Base-by-base conservation (phyloP, 2,888 invertebrate species). In the Dasysyrphus albostriatus region DNA sequence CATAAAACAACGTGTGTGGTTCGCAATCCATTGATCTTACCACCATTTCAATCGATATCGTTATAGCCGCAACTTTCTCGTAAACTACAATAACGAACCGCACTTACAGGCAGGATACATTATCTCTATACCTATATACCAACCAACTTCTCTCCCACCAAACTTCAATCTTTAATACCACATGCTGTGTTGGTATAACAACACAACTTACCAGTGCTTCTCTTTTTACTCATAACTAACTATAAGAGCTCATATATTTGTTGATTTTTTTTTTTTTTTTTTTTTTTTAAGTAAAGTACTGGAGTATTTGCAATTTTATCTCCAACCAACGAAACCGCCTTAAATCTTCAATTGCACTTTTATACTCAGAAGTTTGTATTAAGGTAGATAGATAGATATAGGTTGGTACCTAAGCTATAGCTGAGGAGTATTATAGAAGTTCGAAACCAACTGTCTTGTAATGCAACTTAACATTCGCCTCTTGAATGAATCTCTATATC, bases 31-130 rank as follows among this genome's bases (percentile, higher is more conserved):
- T 72, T 87, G 87, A 82, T 83, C 83, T 79, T 75, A 70, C 82
- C 78, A 82, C 83, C 74, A 87, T 82, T 69, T 83, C 83, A 87
- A 79, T 87, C 87, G 82, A 87, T 87, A 87, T 87, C 82, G 82
- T 82, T 83, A 78, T 69, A 69, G 69, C 70, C 59, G 65, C 65
- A 87, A 87, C 83, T 83, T 87, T 87, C 78, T 79, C 87, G 82
- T 83, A 83, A 87, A 83, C 82, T 87, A 87, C 82, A 81, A 87
- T 82, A 82, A 77, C 77, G 85, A 82, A 87, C 78, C 82, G 78
- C 75, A 87, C 87, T 87, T 87, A 75, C 82, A 87, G 82, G 78
- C 82, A 87, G 82, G 78, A 87, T 82, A 83, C 82, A 83, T 83
- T 87, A 87, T 87, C 78, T 54, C 14, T 24, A 24, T 24, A 24